Base-by-base conservation (phyloP, 2,113 vertebrate genomes). In the Hymenochirus boettgeri region DNA sequence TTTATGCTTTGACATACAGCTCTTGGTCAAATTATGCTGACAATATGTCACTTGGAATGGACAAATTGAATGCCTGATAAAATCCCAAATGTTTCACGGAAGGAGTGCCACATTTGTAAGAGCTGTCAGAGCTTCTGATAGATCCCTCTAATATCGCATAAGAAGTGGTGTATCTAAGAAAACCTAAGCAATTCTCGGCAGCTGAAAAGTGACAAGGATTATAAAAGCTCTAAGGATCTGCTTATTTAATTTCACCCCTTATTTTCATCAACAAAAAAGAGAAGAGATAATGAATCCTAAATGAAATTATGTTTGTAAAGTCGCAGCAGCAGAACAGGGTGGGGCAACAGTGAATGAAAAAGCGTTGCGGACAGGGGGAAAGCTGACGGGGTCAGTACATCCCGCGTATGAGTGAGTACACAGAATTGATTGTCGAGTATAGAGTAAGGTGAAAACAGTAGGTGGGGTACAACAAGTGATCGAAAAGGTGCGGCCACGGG, bases 131-230 rank as follows among this genome's bases (percentile, higher is more conserved):
- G 29, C 22, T n/a, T 62, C 45, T 77, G 58, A 73, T 70, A 70
- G 77, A 80, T 71, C 70, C 56, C 71, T 72, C 62, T 72, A 72
- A 37, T 26, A 74, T 77, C 55, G 58, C 71, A 71, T 64, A 56
- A 66, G 42, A 74, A 62, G n/a, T 61, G 57, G 69, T 50, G 72
- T 74, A 58, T 47, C 56, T 52, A n/a, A n/a, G n/a, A n/a, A n/a
- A n/a, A n/a, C n/a, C n/a, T n/a, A 77, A 65, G 80, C 55, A 71
- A 65, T 27, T 63, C 76, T 72, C 69, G 29, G 55, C 65, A 69
- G 65, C 31, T 64, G 71, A 58, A 24, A 35, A 58, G 59, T 25
- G 77, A 63, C 60, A 79, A 77, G 72, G 70, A 79, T 74, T 71
- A 82, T 75, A 63, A 45, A 64, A 78, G 42, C 69, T 42, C 56